Evolutionary conservation across 2,797 vertebrate species (phyloP).

Genomic region (Coilia nasus): DNA sequence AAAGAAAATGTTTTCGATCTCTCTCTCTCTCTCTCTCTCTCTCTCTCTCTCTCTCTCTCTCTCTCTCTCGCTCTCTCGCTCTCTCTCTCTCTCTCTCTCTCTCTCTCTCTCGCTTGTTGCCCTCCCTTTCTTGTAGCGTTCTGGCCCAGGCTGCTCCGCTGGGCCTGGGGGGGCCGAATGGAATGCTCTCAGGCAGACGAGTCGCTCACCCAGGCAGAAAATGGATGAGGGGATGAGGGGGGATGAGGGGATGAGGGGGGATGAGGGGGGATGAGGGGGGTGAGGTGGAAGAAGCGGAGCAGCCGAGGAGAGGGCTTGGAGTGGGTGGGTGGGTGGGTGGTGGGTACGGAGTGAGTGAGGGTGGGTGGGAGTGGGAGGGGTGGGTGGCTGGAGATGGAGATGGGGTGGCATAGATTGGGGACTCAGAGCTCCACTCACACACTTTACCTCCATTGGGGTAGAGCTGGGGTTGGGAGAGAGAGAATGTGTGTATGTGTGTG

Average conservation of each 20-base stretch:
- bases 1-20: too few species aligned
- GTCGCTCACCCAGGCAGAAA: slow-evolving; percentile 59
- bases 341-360: background rate
- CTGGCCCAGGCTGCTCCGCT: slow-evolving; percentile 11
- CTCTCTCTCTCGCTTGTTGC: slow-evolving; percentile 15
- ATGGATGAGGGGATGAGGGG: slow-evolving; percentile 41
- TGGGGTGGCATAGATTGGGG: slow-evolving; percentile 30
- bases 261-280: slow-evolving; percentile 40
- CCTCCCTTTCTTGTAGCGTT: slow-evolving; percentile 28
- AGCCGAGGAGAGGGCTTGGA: background rate
- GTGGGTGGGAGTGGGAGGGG: background rate
- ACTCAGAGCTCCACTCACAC: slow-evolving; percentile 46
- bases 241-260: slow-evolving; percentile 41
- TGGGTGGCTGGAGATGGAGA: background rate
- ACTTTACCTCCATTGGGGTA: slow-evolving; percentile 50
- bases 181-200: slow-evolving; percentile 52
- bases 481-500: too few species aligned
- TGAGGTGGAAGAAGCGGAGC: background rate
- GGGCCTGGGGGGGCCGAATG: slow-evolving; percentile 40
- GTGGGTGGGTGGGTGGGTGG: background rate
- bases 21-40: background rate
- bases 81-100: background rate
- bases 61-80: slow-evolving; percentile 44
- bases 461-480: background rate
- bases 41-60: background rate